Conservation (phyloP, 2,888 invertebrate genomes). For the Mythimna ferrago region DNA sequence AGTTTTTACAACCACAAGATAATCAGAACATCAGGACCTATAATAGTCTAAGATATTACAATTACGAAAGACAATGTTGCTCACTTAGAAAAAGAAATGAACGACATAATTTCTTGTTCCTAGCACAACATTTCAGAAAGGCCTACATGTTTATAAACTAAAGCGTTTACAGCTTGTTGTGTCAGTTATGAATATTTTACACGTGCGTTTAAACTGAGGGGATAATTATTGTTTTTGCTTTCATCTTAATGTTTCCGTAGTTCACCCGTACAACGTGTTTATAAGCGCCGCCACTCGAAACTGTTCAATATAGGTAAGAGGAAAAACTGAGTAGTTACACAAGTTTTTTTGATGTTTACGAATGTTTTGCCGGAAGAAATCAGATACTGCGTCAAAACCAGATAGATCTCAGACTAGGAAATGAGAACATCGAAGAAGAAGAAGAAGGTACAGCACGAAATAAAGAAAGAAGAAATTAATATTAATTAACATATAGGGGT, state of each 20-base stretch:
- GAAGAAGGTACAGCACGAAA: too few species aligned
- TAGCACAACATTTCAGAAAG: not conserved
- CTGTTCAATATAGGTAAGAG: not conserved
- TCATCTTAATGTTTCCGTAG: slow-evolving; percentile 29
- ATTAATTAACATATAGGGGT: too few species aligned
- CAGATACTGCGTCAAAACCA: not conserved
- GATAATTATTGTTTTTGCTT: slow-evolving; percentile 48
- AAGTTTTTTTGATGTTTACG: slow-evolving; percentile 16
- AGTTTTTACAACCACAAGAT: too few species aligned
- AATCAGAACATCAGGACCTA: too few species aligned
- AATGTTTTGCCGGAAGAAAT: not conserved
- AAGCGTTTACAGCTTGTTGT: slow-evolving; percentile 6
- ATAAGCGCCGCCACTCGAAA: slow-evolving; percentile 2
- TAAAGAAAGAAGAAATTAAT: too few species aligned
- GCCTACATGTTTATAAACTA: slow-evolving; percentile 9
- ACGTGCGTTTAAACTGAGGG: slow-evolving; percentile 27
- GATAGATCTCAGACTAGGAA: too few species aligned
- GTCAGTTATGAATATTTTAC: slow-evolving; percentile 16
- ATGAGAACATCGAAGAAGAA: not conserved
- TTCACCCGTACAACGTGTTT: slow-evolving; percentile 12
- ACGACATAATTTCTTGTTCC: not conserved
- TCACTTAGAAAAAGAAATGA: not conserved
- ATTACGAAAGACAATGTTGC: too few species aligned
- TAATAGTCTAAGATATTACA: too few species aligned
- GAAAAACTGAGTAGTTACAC: slow-evolving; percentile 26